Percentiles rank a stretch among this genome's conserved stretches.
These are phyloP conservation scores for Drosophila nr. medialis DNA, from an alignment of 2,888 invertebrate species.

Conservation along the genomic window DNA sequence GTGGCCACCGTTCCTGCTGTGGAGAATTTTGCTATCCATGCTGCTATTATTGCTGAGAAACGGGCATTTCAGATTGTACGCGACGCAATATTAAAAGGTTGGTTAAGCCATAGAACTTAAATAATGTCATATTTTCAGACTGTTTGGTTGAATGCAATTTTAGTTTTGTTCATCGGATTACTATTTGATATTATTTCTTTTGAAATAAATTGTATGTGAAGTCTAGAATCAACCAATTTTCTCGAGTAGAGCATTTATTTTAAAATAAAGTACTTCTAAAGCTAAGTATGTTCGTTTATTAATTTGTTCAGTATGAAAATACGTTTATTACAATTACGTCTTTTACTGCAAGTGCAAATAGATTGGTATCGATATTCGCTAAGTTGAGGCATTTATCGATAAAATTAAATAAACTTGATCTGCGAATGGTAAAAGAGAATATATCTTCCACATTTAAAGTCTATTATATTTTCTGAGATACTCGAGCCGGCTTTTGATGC, in stretches of 20 bases:
- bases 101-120: not conserved
- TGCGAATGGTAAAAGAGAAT: not conserved
- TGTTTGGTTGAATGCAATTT: not conserved
- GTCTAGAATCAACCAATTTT: not conserved
- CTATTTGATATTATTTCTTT: not conserved
- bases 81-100: not conserved
- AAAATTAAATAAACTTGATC: not conserved
- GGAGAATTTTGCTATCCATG: slow-evolving; percentile 18
- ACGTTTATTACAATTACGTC: not conserved
- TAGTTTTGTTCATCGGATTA: not conserved
- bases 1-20: slow-evolving; percentile 34
- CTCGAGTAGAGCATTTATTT: not conserved
- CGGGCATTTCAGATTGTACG: not conserved
- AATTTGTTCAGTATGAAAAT: too few species aligned
- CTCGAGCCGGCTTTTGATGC: not conserved
- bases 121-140: not conserved
- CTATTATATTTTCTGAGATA: not conserved
- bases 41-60: slow-evolving; percentile 13
- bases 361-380: not conserved
- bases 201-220: not conserved
- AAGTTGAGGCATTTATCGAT: not conserved
- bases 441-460: not conserved
- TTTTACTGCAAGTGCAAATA: not conserved
- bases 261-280: not conserved
- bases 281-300: too few species aligned